These are phyloP conservation scores for Acrobasis repandana DNA, from an alignment of 2,888 invertebrate species.

Conservation along the genomic window DNA sequence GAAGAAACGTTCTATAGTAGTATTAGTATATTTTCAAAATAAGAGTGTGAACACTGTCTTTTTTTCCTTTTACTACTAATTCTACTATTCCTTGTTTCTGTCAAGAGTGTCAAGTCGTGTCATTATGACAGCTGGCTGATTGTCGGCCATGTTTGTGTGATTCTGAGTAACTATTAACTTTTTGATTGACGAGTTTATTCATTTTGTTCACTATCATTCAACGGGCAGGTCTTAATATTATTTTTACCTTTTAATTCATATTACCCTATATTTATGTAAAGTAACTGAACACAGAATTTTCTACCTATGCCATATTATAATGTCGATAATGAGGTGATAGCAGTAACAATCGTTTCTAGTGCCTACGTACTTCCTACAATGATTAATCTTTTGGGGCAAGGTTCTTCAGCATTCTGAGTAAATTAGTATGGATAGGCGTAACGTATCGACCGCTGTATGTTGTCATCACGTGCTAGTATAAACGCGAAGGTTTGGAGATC, in stretches of 20 bases:
- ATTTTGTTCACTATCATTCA: not conserved
- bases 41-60: not conserved
- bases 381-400: slow-evolving; percentile 75
- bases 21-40: not conserved
- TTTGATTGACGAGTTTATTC: slow-evolving; percentile 25
- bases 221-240: not conserved
- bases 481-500: slow-evolving; percentile 42
- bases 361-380: slow-evolving; percentile 75
- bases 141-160: slow-evolving; percentile 45
- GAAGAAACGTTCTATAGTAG: not conserved
- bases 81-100: not conserved
- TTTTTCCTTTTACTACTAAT: not conserved
- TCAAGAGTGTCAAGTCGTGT: not conserved
- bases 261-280: not conserved
- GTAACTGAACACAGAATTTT: not conserved
- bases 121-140: slow-evolving; percentile 27
- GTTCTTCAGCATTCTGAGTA: slow-evolving; percentile 71
- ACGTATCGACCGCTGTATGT: slow-evolving; percentile 59
- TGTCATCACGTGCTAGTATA: slow-evolving; percentile 59
- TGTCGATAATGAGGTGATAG: slow-evolving; percentile 50
- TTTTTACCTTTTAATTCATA: not conserved
- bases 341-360: slow-evolving; percentile 66
- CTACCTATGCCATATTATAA: slow-evolving; percentile 8
- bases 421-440: slow-evolving; percentile 68
- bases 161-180: slow-evolving; percentile 49